phyloP scores from a whole-genome alignment of 2,888 invertebrate species.

The Oegoconia quadripuncta region DNA sequence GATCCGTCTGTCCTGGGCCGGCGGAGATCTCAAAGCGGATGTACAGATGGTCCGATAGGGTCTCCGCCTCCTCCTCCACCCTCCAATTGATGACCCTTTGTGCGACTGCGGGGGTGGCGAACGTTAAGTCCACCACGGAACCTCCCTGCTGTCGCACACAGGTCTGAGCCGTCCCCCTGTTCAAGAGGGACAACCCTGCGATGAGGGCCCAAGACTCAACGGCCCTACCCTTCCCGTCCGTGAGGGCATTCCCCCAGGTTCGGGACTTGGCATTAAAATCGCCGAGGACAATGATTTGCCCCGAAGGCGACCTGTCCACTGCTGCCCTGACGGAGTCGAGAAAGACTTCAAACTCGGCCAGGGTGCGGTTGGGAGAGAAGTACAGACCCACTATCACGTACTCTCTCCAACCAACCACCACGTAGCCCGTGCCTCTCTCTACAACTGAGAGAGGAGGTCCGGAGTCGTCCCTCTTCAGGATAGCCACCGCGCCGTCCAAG shows the following conservation, averaged over 20 bases:
- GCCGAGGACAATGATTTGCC: too few relatives aligned
- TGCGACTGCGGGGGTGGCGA: conserved; percentile 5
- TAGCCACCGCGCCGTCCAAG: too few relatives aligned
- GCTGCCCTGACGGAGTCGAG: too few relatives aligned
- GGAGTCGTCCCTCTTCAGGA: too few relatives aligned
- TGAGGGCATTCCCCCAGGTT: neutral
- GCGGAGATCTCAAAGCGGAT: conserved; percentile 5
- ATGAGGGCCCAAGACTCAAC: neutral
- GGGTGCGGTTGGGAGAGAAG: too few relatives aligned
- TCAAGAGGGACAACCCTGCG: neutral
- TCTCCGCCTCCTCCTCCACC: conserved; percentile 2
- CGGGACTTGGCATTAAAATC: too few relatives aligned
- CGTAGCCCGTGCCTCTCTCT: too few relatives aligned
- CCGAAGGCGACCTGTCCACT: neutral
- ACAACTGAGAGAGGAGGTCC: too few relatives aligned
- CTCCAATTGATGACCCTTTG: neutral
- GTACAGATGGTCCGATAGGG: conserved; percentile 7
- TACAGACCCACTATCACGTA: too few relatives aligned
- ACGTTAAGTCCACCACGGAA: conserved; percentile 8
- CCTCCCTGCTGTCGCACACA: too few relatives aligned
- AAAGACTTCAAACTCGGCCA: too few relatives aligned
- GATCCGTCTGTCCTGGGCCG: neutral
- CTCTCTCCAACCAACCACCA: too few relatives aligned
- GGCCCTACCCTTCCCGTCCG: neutral
- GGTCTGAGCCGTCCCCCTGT: neutral